Base-by-base conservation (phyloP, 2,888 invertebrate species). In the Glaucopsyche alexis region DNA sequence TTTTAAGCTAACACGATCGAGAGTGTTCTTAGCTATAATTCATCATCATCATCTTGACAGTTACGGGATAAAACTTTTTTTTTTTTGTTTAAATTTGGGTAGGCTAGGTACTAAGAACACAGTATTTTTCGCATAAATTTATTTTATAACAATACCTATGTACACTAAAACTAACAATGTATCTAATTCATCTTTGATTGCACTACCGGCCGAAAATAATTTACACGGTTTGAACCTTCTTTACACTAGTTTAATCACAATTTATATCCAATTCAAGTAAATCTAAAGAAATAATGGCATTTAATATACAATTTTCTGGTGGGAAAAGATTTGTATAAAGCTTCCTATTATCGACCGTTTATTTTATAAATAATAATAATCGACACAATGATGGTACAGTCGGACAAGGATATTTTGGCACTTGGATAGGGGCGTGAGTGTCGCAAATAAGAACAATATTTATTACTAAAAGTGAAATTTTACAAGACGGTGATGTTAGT, bases 151-250 rank as follows among this genome's bases (percentile, higher is more conserved):
- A 49, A 16, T 47, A 29, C 29, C 29, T 29, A 67, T 69, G 16
- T 52, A 71, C 71, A 71, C 14, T 71, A 52, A 16, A 1, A 67
- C 50, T 71, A 42, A 71, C 29, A 52, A 14, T 71, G 55, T 60
- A 66, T 16, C 52, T 66, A 67, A 72, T 42, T 66, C 52, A 71
- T 19, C 64, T 74, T 75, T 75, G 77, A 93, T 93, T 93, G 92
- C 92, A 93, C 92, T 87, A 89, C 92, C 92, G 92, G 92, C 92
- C 92, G 87, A 85, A 82, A 77, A 74, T 77, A 77, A 73, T 74
- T 69, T 71, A 74, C 72, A 74, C 75, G 73, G 75, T 74, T 75
- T 72, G 13, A 66, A 52, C 52, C 40, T 67, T 72, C 47, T 64
- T 66, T 7, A 72, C 42, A 50, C 49, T 69, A 69, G 7, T 47